A percentile compares a stretch with the other conserved stretches of the same genome.
Conservation (phyloP, 2,888 invertebrate genomes). For the Teleogryllus oceanicus region DNA sequence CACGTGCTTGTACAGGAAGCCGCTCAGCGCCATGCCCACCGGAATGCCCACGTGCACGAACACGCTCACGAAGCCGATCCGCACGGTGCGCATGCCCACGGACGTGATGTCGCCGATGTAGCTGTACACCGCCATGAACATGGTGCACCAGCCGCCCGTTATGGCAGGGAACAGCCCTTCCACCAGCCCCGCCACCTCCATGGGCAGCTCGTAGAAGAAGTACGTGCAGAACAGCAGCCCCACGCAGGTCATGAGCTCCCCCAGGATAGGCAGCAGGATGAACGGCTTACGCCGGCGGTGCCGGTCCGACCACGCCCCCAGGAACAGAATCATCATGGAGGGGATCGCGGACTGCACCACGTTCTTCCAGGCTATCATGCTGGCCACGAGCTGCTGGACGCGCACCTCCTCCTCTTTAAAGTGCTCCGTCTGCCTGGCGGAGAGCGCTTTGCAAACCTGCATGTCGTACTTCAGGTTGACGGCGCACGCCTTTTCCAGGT, state of each 20-base stretch:
- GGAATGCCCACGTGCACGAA: slow-evolving; percentile 86
- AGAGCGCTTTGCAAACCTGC: slow-evolving; percentile 72
- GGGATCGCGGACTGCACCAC: slow-evolving; percentile 77
- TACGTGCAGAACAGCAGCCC: slow-evolving; percentile 78
- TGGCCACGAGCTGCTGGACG: slow-evolving; percentile 70
- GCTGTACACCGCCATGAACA: slow-evolving; percentile 87
- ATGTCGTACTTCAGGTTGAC: slow-evolving; percentile 72
- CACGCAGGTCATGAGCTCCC: slow-evolving; percentile 73
- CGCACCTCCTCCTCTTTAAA: slow-evolving; percentile 59
- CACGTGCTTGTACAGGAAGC: slow-evolving; percentile 70
- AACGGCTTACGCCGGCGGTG: slow-evolving; percentile 71
- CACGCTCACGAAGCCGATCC: slow-evolving; percentile 84
- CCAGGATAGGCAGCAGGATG: slow-evolving; percentile 76
- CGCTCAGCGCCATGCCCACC: slow-evolving; percentile 83
- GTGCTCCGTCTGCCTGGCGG: slow-evolving; percentile 66
- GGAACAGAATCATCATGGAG: slow-evolving; percentile 74
- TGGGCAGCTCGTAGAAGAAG: slow-evolving; percentile 72
- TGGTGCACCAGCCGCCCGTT: slow-evolving; percentile 83
- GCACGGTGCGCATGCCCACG: slow-evolving; percentile 74
- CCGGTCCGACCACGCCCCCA: slow-evolving; percentile 69
- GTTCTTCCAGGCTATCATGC: slow-evolving; percentile 82
- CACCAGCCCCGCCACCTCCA: slow-evolving; percentile 70
- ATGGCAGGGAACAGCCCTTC: slow-evolving; percentile 79
- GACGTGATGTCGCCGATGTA: slow-evolving; percentile 85
- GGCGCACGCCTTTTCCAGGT: slow-evolving; percentile 80